Conservation (phyloP, 2,113 vertebrate genomes). For the Herpetotheres cachinnans region DNA sequence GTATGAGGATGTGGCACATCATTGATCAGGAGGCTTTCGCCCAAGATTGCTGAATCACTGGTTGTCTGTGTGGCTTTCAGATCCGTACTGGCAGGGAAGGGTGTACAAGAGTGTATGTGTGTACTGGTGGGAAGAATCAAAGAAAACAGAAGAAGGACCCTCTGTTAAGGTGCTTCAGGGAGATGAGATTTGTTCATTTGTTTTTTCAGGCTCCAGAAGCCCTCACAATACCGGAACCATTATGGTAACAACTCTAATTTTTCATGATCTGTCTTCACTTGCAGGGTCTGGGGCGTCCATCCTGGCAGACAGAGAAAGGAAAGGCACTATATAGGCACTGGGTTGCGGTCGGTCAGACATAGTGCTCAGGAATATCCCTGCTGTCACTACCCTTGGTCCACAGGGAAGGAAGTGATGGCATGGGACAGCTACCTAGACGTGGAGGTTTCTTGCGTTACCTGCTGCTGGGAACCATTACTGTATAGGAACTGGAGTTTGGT, state of each 20-base stretch:
- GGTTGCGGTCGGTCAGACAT: not conserved
- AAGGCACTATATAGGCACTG: not conserved
- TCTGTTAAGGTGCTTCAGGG: not conserved
- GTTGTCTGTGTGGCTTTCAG: not conserved
- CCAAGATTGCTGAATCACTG: not conserved
- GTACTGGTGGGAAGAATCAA: not conserved
- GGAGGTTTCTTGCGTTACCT: not conserved
- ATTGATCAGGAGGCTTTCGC: not conserved
- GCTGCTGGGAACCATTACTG: not conserved
- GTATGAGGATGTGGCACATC: not conserved
- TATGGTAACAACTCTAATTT: not conserved
- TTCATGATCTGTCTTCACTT: not conserved
- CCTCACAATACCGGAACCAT: not conserved
- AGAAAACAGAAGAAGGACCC: not conserved
- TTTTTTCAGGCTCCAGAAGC: not conserved
- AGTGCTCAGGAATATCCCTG: not conserved
- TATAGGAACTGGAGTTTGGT: not conserved
- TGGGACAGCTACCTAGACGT: rapidly evolving
- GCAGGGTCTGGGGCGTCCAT: not conserved
- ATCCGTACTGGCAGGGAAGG: not conserved
- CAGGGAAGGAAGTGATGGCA: not conserved
- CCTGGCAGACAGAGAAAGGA: not conserved
- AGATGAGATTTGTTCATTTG: not conserved
- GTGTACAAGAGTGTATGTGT: not conserved
- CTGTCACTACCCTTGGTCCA: not conserved